A percentile compares a stretch with the other conserved stretches of the same genome.
Evolutionary conservation across 2,797 vertebrate species (phyloP).

Genomic region (Pterois miles): DNA sequence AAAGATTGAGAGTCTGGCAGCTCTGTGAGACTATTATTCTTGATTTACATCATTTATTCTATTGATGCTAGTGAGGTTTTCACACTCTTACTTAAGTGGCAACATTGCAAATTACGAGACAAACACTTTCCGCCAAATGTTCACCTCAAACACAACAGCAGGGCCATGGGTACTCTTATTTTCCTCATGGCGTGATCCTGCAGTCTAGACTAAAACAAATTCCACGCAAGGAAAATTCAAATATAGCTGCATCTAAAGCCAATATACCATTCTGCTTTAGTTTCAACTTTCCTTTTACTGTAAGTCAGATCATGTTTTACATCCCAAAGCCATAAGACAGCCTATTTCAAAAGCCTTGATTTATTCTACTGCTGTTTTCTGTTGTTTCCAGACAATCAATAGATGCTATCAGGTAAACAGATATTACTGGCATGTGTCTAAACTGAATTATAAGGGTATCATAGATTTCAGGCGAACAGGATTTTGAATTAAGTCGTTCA

Average conservation of each 20-base stretch:
- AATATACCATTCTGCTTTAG: conserved; percentile 37
- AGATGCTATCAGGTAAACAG: conserved; percentile 63
- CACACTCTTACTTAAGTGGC: background rate
- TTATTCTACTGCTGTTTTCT: conserved; percentile 54
- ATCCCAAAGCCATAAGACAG: conserved; percentile 40
- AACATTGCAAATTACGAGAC: background rate
- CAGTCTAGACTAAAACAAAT: conserved; percentile 17
- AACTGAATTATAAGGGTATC: conserved; percentile 55
- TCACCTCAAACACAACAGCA: background rate
- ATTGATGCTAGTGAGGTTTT: background rate
- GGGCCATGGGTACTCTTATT: background rate
- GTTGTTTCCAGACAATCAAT: conserved; percentile 64
- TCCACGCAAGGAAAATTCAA: conserved; percentile 4
- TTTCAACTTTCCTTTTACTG: conserved; percentile 67
- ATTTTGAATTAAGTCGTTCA: conserved; percentile 42
- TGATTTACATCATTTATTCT: background rate
- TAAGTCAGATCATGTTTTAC: conserved; percentile 55
- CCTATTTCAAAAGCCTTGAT: conserved; percentile 47
- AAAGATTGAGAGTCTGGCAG: background rate
- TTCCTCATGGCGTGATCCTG: background rate
- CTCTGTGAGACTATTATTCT: background rate
- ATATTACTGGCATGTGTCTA: conserved; percentile 69
- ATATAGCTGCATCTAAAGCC: conserved; percentile 32
- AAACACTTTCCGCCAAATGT: background rate
- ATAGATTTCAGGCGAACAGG: conserved; percentile 49